Percentiles rank a stretch among this genome's conserved stretches.
phyloP scores from a whole-genome alignment of 2,888 invertebrate species.

The Coronaproctus castanopsis region DNA sequence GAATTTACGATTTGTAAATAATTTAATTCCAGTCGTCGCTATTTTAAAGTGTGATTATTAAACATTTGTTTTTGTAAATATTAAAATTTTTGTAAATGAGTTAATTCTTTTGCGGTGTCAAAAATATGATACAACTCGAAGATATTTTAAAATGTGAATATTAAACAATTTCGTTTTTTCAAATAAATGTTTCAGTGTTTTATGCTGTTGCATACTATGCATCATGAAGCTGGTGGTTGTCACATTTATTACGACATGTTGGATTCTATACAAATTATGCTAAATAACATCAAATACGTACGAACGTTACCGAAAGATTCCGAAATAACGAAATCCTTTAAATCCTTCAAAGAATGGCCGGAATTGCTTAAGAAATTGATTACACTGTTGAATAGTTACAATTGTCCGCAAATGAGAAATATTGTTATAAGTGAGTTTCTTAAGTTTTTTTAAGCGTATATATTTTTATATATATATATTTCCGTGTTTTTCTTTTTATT shows the following conservation, averaged over 20 bases:
- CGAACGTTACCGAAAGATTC: conserved; percentile 33
- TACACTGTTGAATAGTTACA: conserved; percentile 71
- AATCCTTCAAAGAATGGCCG: conserved; percentile 62
- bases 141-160: too few relatives aligned
- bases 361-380: conserved; percentile 71
- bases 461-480: not conserved
- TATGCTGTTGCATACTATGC: conserved; percentile 77
- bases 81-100: too few relatives aligned
- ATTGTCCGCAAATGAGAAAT: conserved; percentile 61
- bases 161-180: too few relatives aligned
- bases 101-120: too few relatives aligned
- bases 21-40: too few relatives aligned
- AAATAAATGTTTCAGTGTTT: conserved; percentile 52
- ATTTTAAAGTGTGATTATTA: too few relatives aligned
- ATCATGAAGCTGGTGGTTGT: conserved; percentile 80
- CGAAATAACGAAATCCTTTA: conserved; percentile 16
- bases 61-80: too few relatives aligned
- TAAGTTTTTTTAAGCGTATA: not conserved
- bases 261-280: conserved; percentile 58
- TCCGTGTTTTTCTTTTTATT: not conserved
- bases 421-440: conserved; percentile 45
- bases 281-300: conserved; percentile 48
- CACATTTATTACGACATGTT: conserved; percentile 65
- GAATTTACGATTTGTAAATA: too few relatives aligned
- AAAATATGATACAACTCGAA: too few relatives aligned